Base-by-base conservation (phyloP, 1,140 invertebrate species). In the Whitmania pigra region DNA sequence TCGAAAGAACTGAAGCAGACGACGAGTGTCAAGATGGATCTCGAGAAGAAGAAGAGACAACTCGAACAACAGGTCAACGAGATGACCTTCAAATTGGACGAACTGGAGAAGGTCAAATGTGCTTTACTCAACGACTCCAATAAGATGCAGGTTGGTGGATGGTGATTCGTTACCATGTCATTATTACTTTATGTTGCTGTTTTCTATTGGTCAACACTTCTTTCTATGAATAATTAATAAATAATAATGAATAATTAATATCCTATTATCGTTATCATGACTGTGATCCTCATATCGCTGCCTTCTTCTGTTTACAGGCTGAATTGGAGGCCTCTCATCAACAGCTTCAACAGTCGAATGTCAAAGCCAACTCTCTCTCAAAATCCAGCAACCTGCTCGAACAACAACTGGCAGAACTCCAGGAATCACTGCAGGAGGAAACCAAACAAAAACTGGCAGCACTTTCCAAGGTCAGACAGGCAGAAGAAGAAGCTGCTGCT, bases 11-110 rank as follows among this genome's bases (percentile, higher is more conserved):
- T 97, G 74, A 88, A 93, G 77, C 88, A 87, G 54, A 87, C 94
- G 0, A 88, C 87, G 55, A 88, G 89, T 4, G 88, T 88, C 17
- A 87, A 90, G 74, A 88, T 90, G 71, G 94, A 99, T 78, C 90
- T 89, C 71, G 95, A 99, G 82, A 87, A 94, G 40, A 87, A 92
- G 67, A 86, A 94, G 53, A 97, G 98, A 82, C 92, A 94, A 79
- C 87, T 89, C 0, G 94, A 97, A 82, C 87, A 87, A 69, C 89
- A 92, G 77, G 81, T 93, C 17, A 81, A 83, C 66, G 87, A 88
- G 72, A 54, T 85, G 53, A 79, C 76, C 60, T 75, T 83, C 25
- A 85, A 85, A 74, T 76, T 86, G 71, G 76, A 79, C 18, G 86
- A 87, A 68, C 76, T 79, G n/a, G 87, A 87, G 25, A 75, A 82